phyloP scores from a whole-genome alignment of 2,888 invertebrate genomes.

The Sesia bembeciformis region DNA sequence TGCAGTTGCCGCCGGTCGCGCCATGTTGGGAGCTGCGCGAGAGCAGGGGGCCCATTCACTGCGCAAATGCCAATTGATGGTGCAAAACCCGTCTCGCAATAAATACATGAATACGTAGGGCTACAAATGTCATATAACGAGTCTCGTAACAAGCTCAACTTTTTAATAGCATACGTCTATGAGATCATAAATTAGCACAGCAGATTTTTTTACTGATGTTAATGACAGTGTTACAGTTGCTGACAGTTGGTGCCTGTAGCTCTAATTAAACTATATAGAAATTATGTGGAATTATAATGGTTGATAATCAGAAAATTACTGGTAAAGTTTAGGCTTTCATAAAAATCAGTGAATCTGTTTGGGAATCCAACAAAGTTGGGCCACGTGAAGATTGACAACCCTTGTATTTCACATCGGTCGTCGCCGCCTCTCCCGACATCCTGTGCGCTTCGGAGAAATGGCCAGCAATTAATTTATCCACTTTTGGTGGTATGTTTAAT shows the following conservation, averaged over 20 bases:
- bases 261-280: too few relatives aligned
- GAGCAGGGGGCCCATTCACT: constrained; percentile 55
- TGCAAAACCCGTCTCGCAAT: constrained; percentile 24
- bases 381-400: neutral
- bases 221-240: too few relatives aligned
- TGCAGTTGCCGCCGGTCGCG: constrained; percentile 13
- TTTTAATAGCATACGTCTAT: too few relatives aligned
- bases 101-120: constrained; percentile 18
- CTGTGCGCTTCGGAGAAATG: constrained; percentile 33
- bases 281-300: too few relatives aligned
- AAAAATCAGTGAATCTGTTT: too few relatives aligned
- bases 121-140: constrained; percentile 8
- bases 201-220: too few relatives aligned
- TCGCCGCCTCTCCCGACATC: neutral
- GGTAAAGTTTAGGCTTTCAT: too few relatives aligned
- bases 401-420: neutral
- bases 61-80: constrained; percentile 52
- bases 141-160: neutral
- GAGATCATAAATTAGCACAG: too few relatives aligned
- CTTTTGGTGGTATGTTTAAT: constrained; percentile 46
- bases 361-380: neutral
- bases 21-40: constrained; percentile 28
- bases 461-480: constrained; percentile 48
- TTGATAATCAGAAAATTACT: too few relatives aligned
- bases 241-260: too few relatives aligned